Base-by-base conservation (phyloP, 2,113 vertebrate genomes). In the Desmodus rotundus region DNA sequence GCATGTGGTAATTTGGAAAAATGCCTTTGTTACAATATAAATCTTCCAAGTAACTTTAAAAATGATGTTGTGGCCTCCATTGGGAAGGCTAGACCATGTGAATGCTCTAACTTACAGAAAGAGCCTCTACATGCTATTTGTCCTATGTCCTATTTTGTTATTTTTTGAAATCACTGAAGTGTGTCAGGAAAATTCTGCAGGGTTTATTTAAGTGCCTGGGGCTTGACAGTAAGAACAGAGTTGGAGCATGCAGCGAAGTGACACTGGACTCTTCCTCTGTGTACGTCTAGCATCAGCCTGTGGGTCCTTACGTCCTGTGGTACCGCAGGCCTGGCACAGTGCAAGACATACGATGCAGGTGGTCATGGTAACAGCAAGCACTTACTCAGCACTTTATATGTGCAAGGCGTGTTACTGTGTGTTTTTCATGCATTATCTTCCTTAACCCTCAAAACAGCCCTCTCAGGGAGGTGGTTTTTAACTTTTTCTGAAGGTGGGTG, bases 1-100 rank as follows among this genome's bases (percentile, higher is more conserved):
- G 76, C 76, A 89, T 93, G 94, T 93, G 76, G 74, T 97, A 89
- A 97, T 92, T 95, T 96, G 90, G 95, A 94, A 95, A 92, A 92
- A 74, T 47, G 80, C 84, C 83, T 95, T 87, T 84, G 72, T 90
- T 96, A 47, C 28, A 80, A 26, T 83, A 84, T 97, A 93, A 94
- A 92, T 94, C 94, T 94, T 96, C 80, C 87, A 89, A 91, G 63
- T 93, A 87, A 93, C 87, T 92, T 95, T 87, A 50, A 93, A 89
- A 92, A 94, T 87, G 50, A 41, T 87, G 47, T 63, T 74, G 73
- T 72, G 73, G 38, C 36, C n/a, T 83, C 85, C 28, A 78, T 38
- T 87, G 78, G 72, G 72, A 91, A 94, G 56, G 68, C 36, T n/a
- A 68, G 80, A 94, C 91, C 89, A 89, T 80, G 70, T 89, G 81